Conservation (phyloP, 2,888 invertebrate species). For the Dynastes grantii region DNA sequence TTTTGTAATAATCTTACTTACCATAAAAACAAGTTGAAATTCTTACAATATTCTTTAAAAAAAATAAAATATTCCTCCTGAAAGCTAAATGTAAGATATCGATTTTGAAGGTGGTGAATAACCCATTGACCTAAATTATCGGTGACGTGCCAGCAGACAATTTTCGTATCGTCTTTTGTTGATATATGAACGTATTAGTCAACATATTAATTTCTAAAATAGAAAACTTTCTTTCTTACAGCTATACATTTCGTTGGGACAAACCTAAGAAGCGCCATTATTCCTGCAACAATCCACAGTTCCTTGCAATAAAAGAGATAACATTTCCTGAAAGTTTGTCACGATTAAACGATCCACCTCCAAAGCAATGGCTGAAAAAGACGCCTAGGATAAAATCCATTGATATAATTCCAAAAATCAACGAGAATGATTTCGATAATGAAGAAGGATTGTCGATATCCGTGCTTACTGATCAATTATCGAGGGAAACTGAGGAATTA, state of each 20-base stretch:
- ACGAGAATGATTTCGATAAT: constrained; percentile 26
- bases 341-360: constrained; percentile 64
- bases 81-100: neutral
- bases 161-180: neutral
- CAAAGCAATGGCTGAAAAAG: constrained; percentile 66
- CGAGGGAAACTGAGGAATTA: constrained; percentile 51
- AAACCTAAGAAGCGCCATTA: constrained; percentile 50
- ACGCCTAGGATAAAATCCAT: constrained; percentile 63
- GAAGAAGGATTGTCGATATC: constrained; percentile 53
- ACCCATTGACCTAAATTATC: neutral
- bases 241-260: constrained; percentile 55
- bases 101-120: constrained; percentile 5
- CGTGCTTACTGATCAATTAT: constrained; percentile 50
- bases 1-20: too few species aligned
- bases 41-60: neutral
- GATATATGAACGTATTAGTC: neutral
- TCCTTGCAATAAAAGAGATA: constrained; percentile 62
- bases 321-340: constrained; percentile 61
- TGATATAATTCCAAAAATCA: constrained; percentile 46
- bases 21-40: too few species aligned
- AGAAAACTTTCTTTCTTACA: constrained; percentile 38
- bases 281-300: constrained; percentile 51
- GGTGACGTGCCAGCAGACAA: constrained; percentile 1
- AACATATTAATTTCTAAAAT: too few species aligned
- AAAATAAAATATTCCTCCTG: neutral